A percentile compares a stretch with the other conserved stretches of the same genome.
Evolutionary conservation across 2,888 invertebrate genomes (phyloP).

Genomic region (Trissolcus brochymenae): DNA sequence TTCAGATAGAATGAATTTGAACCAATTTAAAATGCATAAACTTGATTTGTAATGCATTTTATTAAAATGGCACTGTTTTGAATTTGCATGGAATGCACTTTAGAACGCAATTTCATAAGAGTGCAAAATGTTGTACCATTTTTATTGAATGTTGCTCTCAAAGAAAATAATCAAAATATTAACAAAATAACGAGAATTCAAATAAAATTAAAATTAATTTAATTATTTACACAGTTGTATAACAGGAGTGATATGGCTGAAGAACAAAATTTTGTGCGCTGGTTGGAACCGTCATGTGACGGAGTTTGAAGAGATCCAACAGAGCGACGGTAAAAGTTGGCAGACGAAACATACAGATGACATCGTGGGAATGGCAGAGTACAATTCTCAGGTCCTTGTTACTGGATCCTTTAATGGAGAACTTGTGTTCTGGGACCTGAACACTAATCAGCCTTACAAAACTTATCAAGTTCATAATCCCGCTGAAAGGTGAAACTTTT

Average conservation of each 20-base stretch:
- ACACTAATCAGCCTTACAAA: constrained; percentile 86
- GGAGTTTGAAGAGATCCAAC: constrained; percentile 81
- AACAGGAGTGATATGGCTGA: constrained; percentile 78
- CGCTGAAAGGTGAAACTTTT: constrained; percentile 64
- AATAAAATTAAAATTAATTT: neutral
- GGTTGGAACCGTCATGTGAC: constrained; percentile 88
- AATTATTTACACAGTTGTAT: constrained; percentile 67
- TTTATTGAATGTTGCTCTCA: too few species aligned
- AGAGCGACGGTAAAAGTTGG: constrained; percentile 83
- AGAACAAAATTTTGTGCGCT: constrained; percentile 82
- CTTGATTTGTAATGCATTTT: too few species aligned
- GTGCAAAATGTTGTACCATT: too few species aligned
- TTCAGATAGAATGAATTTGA: too few species aligned
- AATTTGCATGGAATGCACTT: too few species aligned
- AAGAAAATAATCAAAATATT: too few species aligned
- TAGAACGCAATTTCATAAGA: too few species aligned
- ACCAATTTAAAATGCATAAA: too few species aligned
- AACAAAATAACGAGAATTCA: neutral
- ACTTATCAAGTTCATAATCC: constrained; percentile 73
- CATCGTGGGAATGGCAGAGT: constrained; percentile 82
- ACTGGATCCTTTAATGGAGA: constrained; percentile 88
- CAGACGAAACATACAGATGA: constrained; percentile 85
- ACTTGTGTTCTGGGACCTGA: constrained; percentile 87
- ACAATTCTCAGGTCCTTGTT: constrained; percentile 81
- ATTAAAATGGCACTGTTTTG: too few species aligned